These are phyloP conservation scores for Drosophila lacteicornis DNA, from an alignment of 1,140 invertebrate species.

Conservation along the genomic window DNA sequence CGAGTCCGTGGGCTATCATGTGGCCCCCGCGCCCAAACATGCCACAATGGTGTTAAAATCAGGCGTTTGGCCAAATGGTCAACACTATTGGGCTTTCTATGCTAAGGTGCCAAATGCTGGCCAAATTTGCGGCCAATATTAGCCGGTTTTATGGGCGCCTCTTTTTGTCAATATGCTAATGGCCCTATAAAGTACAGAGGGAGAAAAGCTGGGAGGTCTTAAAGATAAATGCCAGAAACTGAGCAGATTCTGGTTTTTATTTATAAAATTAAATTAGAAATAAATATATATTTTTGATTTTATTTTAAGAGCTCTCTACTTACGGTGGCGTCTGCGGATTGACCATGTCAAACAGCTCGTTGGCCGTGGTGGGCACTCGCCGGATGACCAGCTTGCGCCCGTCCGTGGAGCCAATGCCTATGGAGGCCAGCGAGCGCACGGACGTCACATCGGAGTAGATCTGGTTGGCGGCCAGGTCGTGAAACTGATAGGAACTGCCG, in stretches of 20 bases:
- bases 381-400: constrained; percentile 92
- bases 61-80: constrained; percentile 48
- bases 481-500: constrained; percentile 85
- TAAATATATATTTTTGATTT: neutral
- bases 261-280: neutral
- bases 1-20: constrained; percentile 41
- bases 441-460: constrained; percentile 88
- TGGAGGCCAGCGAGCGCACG: constrained; percentile 91
- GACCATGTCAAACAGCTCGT: constrained; percentile 92
- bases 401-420: constrained; percentile 94
- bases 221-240: too few species aligned
- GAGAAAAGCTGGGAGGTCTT: neutral
- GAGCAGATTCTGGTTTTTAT: neutral
- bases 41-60: constrained; percentile 69
- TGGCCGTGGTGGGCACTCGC: constrained; percentile 92
- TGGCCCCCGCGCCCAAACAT: constrained; percentile 49
- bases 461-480: constrained; percentile 82
- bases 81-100: constrained; percentile 54
- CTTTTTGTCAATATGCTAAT: constrained; percentile 61
- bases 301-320: constrained; percentile 85
- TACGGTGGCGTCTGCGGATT: constrained; percentile 92
- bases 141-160: constrained; percentile 52
- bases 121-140: constrained; percentile 69
- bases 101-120: constrained; percentile 60
- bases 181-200: constrained; percentile 37